Evolutionary conservation across 2,888 invertebrate species (phyloP).

Genomic region (Harpalus rubripes): DNA sequence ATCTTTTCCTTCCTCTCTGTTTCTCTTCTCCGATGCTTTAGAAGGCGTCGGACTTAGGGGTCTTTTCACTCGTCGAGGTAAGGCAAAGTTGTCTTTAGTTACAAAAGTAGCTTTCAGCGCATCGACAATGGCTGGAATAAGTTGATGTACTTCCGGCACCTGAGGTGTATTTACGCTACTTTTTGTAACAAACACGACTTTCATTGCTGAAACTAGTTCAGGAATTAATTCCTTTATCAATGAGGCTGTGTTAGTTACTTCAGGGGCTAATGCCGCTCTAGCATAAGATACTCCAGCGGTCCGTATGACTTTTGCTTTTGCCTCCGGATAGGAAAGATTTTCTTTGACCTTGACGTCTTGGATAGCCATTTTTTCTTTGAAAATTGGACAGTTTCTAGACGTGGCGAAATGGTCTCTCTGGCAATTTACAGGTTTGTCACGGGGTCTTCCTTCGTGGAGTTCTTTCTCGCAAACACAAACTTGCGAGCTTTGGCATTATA

Average conservation of each 20-base stretch:
- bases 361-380: neutral
- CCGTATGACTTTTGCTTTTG: neutral
- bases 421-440: neutral
- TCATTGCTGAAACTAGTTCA: neutral
- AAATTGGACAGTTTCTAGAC: conserved; percentile 54
- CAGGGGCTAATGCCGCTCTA: neutral
- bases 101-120: too few relatives aligned
- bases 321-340: neutral
- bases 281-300: neutral
- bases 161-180: too few relatives aligned
- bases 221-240: neutral
- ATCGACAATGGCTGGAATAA: too few relatives aligned
- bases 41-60: too few relatives aligned
- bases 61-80: too few relatives aligned
- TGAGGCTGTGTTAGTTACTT: neutral
- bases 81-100: too few relatives aligned
- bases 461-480: conserved; percentile 64
- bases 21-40: neutral
- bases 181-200: neutral
- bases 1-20: neutral
- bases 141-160: too few relatives aligned
- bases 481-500: neutral
- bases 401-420: conserved; percentile 3
- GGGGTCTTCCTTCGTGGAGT: neutral
- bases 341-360: neutral